phyloP scores from a whole-genome alignment of 2,113 vertebrate genomes.

The Microtus pennsylvanicus region DNA sequence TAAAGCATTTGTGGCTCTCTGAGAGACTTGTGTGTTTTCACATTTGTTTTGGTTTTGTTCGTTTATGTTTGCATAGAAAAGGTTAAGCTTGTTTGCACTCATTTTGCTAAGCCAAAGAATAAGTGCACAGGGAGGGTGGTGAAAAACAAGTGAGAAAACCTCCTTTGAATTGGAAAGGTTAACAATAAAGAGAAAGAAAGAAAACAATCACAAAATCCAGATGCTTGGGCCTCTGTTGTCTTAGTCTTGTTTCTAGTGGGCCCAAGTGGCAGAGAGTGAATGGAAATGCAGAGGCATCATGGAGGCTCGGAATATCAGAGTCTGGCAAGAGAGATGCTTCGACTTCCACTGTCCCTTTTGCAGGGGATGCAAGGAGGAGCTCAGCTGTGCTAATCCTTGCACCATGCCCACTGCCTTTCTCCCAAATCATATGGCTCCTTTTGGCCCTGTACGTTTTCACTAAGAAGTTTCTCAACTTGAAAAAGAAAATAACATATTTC shows the following conservation, averaged over 20 bases:
- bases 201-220: neutral
- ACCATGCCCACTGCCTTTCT: neutral
- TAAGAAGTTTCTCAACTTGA: neutral
- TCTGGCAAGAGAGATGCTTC: neutral
- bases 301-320: neutral
- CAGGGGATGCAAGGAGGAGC: fast-evolving
- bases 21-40: neutral
- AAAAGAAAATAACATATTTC: neutral
- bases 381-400: neutral
- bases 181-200: neutral
- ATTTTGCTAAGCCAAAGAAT: neutral
- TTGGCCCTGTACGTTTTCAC: neutral
- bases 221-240: neutral
- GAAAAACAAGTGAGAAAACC: neutral
- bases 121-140: neutral
- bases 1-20: neutral
- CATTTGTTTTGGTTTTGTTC: neutral
- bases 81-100: neutral
- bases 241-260: neutral
- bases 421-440: neutral
- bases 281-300: too few relatives aligned
- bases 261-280: fast-evolving
- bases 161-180: neutral
- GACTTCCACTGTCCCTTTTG: neutral
- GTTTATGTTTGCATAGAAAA: neutral